Percentiles rank a stretch among this genome's conserved stretches.
These are phyloP conservation scores for Patagioenas fasciata DNA, from an alignment of 2,113 vertebrate species.

Conservation along the genomic window DNA sequence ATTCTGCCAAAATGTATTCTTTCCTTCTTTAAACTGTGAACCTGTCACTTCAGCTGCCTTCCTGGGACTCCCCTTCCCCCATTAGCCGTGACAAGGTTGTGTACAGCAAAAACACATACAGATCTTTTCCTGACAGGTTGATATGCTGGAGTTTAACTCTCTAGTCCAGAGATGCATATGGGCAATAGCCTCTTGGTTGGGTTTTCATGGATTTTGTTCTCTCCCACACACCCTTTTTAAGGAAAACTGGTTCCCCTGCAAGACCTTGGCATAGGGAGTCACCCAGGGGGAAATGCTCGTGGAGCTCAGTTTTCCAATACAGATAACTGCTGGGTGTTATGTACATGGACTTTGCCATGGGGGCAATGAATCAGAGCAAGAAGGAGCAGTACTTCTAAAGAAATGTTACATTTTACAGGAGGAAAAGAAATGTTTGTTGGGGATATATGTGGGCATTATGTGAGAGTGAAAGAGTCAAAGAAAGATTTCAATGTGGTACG, in stretches of 20 bases:
- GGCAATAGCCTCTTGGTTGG: neutral
- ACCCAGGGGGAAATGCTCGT: neutral
- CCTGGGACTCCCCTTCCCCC: neutral
- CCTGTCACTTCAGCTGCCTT: neutral
- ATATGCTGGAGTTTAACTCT: neutral
- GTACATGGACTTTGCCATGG: neutral
- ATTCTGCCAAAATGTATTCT: neutral
- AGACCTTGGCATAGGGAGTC: neutral
- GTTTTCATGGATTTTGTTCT: neutral
- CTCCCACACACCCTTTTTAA: neutral
- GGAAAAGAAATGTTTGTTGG: neutral
- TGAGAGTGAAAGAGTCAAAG: neutral
- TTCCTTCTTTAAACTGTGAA: neutral
- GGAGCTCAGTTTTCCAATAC: neutral
- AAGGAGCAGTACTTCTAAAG: neutral
- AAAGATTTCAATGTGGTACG: neutral
- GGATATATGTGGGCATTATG: rapidly evolving
- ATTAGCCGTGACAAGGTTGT: neutral
- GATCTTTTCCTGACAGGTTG: neutral
- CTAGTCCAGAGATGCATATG: neutral
- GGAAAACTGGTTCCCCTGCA: neutral
- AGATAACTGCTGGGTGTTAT: neutral
- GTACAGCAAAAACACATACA: neutral
- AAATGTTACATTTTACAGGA: neutral
- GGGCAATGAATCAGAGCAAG: neutral